These are phyloP conservation scores for Amazona guildingii DNA, from an alignment of 2,113 vertebrate species.

Conservation along the genomic window DNA sequence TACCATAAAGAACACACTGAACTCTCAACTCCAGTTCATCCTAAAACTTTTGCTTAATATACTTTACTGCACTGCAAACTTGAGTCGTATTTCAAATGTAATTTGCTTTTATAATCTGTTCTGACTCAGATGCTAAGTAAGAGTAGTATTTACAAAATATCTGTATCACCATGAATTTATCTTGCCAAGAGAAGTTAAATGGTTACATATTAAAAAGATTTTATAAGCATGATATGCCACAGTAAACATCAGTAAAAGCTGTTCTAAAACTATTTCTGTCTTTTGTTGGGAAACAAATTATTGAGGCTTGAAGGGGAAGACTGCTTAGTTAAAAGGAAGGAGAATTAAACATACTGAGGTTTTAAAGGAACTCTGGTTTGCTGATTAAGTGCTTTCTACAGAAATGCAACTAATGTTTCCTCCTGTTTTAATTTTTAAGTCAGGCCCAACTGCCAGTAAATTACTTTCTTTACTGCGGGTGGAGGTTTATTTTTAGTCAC, in stretches of 20 bases:
- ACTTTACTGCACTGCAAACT: not conserved
- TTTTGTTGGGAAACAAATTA: conserved; percentile 46
- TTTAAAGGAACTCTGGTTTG: conserved; percentile 56
- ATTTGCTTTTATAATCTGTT: conserved; percentile 19
- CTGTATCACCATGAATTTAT: conserved; percentile 6
- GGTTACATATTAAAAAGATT: conserved; percentile 70
- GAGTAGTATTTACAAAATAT: conserved; percentile 64
- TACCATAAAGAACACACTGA: not conserved
- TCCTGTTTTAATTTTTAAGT: conserved; percentile 13
- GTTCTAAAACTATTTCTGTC: conserved; percentile 27
- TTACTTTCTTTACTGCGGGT: not conserved
- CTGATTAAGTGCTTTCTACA: conserved; percentile 51
- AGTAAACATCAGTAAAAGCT: conserved; percentile 39
- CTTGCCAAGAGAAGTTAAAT: conserved; percentile 67
- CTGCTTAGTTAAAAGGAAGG: conserved; percentile 8
- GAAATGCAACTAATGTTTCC: conserved; percentile 43
- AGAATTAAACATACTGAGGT: not conserved
- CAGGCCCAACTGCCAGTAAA: conserved; percentile 1
- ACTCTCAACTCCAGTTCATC: not conserved
- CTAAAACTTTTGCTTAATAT: not conserved
- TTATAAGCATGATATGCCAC: conserved; percentile 57
- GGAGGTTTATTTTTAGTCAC: conserved; percentile 44
- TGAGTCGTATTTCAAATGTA: not conserved
- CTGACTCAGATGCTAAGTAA: conserved; percentile 9
- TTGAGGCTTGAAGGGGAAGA: conserved; percentile 46